phyloP scores from a whole-genome alignment of 2,888 invertebrate genomes.

The Sminthurinus aureus region DNA sequence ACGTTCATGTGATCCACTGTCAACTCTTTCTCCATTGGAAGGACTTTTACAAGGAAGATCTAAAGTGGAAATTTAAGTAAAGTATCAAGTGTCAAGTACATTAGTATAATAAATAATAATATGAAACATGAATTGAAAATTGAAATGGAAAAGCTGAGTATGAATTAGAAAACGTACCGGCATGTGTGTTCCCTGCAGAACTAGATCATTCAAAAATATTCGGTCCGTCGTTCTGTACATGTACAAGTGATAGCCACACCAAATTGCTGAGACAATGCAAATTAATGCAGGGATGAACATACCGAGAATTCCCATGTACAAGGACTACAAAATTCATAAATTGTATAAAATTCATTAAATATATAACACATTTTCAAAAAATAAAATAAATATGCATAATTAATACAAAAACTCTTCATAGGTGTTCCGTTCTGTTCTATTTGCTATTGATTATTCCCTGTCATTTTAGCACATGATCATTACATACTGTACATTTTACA shows the following conservation, averaged over 20 bases:
- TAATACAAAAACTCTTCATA: no score
- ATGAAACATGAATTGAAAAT: neutral
- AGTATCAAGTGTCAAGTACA: neutral
- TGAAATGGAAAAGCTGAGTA: neutral
- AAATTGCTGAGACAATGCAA: slow-evolving; percentile 47
- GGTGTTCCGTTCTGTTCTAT: no score
- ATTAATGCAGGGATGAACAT: slow-evolving; percentile 51
- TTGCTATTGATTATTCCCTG: no score
- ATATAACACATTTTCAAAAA: neutral
- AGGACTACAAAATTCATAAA: slow-evolving; percentile 42
- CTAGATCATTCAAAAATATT: slow-evolving; percentile 34
- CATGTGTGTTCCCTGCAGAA: slow-evolving; percentile 28
- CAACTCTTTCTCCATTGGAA: slow-evolving; percentile 28
- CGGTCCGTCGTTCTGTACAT: neutral
- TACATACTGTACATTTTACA: no score
- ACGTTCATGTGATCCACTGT: slow-evolving; percentile 36
- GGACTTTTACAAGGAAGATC: slow-evolving; percentile 41
- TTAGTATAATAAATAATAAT: neutral
- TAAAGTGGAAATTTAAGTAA: neutral
- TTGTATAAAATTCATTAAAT: neutral
- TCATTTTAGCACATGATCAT: no score
- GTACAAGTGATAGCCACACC: slow-evolving; percentile 39
- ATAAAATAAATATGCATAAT: no score
- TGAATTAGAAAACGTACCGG: slow-evolving; percentile 12
- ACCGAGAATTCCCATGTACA: slow-evolving; percentile 56